Evolutionary conservation across 2,888 invertebrate species (phyloP).

Genomic region (Odontomyia ornata): DNA sequence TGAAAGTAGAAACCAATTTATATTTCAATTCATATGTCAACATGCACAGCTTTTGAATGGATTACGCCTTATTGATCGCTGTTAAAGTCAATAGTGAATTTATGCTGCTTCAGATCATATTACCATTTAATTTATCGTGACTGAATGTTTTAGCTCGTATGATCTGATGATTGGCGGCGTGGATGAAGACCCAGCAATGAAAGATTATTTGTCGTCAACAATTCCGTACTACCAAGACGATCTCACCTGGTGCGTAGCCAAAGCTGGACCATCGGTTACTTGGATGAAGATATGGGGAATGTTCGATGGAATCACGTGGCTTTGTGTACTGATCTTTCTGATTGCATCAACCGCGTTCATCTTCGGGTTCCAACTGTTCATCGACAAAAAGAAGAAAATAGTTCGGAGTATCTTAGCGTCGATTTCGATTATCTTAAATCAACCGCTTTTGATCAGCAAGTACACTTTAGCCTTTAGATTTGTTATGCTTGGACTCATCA

Average conservation of each 20-base stretch:
- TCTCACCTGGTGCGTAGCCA: conserved; percentile 62
- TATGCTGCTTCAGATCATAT: too few relatives aligned
- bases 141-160: conserved; percentile 44
- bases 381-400: not conserved
- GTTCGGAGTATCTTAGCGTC: not conserved
- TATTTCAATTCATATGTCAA: too few relatives aligned
- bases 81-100: too few relatives aligned
- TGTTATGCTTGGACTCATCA: conserved; percentile 47
- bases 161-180: conserved; percentile 62
- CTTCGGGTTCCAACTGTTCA: conserved; percentile 4
- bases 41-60: too few relatives aligned
- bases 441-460: conserved; percentile 19
- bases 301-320: conserved; percentile 29
- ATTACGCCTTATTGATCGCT: too few relatives aligned
- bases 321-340: not conserved
- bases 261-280: conserved; percentile 56
- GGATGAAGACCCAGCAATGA: conserved; percentile 60
- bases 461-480: conserved; percentile 42
- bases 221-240: conserved; percentile 63
- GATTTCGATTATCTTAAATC: conserved; percentile 22
- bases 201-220: conserved; percentile 58
- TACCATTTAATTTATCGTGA: too few relatives aligned
- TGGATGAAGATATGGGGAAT: conserved; percentile 58
- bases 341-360: not conserved
- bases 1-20: too few relatives aligned